Conservation (phyloP, 2,113 vertebrate species). For the Emydura subglobosa region DNA sequence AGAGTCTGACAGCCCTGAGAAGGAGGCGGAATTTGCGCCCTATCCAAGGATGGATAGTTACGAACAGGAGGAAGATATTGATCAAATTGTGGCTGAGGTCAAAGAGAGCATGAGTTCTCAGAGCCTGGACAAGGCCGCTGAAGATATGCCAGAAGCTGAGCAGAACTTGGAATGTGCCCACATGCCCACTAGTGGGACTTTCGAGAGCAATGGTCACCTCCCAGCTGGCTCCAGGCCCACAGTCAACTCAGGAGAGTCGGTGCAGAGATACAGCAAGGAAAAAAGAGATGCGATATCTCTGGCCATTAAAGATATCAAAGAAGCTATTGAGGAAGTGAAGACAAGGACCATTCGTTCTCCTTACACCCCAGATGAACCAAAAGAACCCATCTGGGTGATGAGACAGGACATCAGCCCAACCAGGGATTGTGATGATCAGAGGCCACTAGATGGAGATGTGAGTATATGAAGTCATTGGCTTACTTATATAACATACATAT, state of each 20-base stretch:
- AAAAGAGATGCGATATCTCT: conserved; percentile 95
- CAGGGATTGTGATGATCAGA: conserved; percentile 89
- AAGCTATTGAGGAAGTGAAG: conserved; percentile 98
- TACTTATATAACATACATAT: background rate
- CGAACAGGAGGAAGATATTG: conserved; percentile 93
- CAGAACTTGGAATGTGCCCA: conserved; percentile 76
- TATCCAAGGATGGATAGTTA: conserved; percentile 94
- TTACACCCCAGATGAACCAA: conserved; percentile 96
- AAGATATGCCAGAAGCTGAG: conserved; percentile 85
- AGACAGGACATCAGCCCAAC: conserved; percentile 95
- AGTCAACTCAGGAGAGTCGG: conserved; percentile 72
- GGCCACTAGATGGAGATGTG: conserved; percentile 88
- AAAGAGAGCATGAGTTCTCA: conserved; percentile 91
- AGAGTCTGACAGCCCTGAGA: conserved; percentile 96
- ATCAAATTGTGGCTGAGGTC: conserved; percentile 88
- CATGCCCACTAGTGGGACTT: conserved; percentile 28
- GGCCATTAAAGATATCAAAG: conserved; percentile 98
- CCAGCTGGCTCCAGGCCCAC: conserved; percentile 59
- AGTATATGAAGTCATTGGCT: conserved; percentile 74
- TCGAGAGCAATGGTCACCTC: conserved; percentile 71
- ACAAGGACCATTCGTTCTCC: conserved; percentile 96
- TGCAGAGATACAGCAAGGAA: conserved; percentile 87
- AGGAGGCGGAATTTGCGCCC: conserved; percentile 95
- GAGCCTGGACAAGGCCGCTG: conserved; percentile 82
- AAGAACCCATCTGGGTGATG: conserved; percentile 99